phyloP scores from a whole-genome alignment of 2,113 vertebrate genomes.

The Cavia porcellus region DNA sequence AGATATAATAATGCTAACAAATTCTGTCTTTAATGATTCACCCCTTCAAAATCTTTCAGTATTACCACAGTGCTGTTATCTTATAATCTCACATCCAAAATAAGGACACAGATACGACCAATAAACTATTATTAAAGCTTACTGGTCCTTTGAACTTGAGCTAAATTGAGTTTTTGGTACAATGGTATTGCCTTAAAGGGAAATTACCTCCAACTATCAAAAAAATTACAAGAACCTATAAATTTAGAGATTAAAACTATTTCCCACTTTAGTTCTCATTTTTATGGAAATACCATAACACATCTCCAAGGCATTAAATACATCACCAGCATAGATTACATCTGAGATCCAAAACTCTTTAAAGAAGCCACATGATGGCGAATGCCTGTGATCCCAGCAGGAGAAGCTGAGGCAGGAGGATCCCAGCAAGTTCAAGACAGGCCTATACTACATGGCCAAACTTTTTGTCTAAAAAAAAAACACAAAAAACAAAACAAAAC shows the following conservation, averaged over 20 bases:
- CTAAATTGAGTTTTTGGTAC: conserved; percentile 2
- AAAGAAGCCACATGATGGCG: neutral
- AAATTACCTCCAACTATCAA: conserved; percentile 43
- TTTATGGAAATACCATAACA: conserved; percentile 19
- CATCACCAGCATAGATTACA: neutral
- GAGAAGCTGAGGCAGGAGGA: neutral
- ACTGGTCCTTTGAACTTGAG: neutral
- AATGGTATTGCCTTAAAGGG: conserved; percentile 20
- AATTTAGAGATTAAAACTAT: conserved; percentile 25
- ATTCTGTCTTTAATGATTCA: conserved; percentile 27
- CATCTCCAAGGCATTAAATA: neutral
- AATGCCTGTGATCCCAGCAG: neutral
- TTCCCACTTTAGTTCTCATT: neutral
- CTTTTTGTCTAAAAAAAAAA: neutral
- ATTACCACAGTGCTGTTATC: neutral
- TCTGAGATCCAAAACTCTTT: conserved; percentile 30
- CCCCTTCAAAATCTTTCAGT: conserved; percentile 20
- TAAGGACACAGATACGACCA: conserved; percentile 19
- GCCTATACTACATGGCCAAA: neutral
- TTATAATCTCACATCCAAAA: conserved; percentile 17
- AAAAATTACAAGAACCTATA: neutral
- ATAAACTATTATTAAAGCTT: conserved; percentile 19
- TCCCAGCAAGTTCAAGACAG: neutral
- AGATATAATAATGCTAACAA: neutral
- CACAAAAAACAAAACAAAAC: too few relatives aligned